Evolutionary conservation across 2,888 invertebrate genomes (phyloP).

Genomic region (Tetrapedia diversipes): DNA sequence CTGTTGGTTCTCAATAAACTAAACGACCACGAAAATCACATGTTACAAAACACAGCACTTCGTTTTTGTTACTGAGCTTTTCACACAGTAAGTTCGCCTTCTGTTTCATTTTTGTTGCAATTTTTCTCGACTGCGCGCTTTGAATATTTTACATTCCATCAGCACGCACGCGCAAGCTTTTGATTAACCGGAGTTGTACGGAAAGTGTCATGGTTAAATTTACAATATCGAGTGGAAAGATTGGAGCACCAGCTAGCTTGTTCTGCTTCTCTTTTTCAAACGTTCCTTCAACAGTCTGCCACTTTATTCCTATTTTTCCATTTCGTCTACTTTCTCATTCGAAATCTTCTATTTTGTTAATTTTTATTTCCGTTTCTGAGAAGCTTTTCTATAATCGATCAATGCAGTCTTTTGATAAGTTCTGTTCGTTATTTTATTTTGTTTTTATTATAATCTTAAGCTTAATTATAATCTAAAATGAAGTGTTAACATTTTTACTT

Average conservation of each 20-base stretch:
- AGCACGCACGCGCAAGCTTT: neutral
- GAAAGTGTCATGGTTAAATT: neutral
- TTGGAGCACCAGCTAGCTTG: neutral
- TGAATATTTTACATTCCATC: constrained; percentile 16
- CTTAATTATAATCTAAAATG: no score
- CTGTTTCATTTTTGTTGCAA: neutral
- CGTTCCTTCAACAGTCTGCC: constrained; percentile 6
- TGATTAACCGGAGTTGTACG: neutral
- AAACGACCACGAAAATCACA: no score
- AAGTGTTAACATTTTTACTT: no score
- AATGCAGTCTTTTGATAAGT: no score
- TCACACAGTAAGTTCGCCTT: neutral
- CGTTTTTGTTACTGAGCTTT: neutral
- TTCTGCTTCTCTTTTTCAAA: neutral
- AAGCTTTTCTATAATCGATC: no score
- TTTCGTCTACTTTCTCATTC: no score
- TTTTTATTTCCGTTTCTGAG: neutral
- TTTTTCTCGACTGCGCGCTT: neutral
- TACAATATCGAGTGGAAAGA: constrained; percentile 16
- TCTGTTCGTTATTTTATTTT: no score
- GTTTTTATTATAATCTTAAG: no score
- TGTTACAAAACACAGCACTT: neutral
- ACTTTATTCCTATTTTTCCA: neutral
- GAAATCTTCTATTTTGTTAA: no score
- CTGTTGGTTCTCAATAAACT: no score